A percentile compares a stretch with the other conserved stretches of the same genome.
Evolutionary conservation across 2,888 invertebrate genomes (phyloP).

Genomic region (Conistra vaccinii): DNA sequence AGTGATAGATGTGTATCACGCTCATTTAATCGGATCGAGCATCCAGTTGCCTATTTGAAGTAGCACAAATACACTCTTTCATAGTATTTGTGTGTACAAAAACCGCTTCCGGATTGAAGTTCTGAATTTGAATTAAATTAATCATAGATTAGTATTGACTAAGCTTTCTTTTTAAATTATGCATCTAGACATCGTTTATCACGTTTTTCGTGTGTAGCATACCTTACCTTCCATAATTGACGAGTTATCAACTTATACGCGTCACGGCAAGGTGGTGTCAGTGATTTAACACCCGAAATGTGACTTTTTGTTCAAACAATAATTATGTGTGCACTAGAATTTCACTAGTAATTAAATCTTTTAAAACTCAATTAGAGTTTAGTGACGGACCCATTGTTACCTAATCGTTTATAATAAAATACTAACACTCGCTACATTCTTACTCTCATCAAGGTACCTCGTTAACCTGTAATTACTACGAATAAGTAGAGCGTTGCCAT

Average conservation of each 20-base stretch:
- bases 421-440: slow-evolving; percentile 68
- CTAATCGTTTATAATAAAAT: slow-evolving; percentile 59
- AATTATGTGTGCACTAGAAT: slow-evolving; percentile 22
- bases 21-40: slow-evolving; percentile 5
- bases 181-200: not conserved
- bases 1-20: slow-evolving; percentile 27
- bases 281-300: slow-evolving; percentile 40
- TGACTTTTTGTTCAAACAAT: slow-evolving; percentile 20
- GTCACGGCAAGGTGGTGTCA: slow-evolving; percentile 19
- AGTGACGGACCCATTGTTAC: slow-evolving; percentile 39
- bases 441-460: slow-evolving; percentile 67
- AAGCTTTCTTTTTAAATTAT: slow-evolving; percentile 17
- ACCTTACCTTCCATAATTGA: slow-evolving; percentile 1
- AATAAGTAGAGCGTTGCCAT: slow-evolving; percentile 79
- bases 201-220: slow-evolving; percentile 16
- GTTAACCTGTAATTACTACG: slow-evolving; percentile 72
- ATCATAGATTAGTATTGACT: not conserved
- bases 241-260: slow-evolving; percentile 25
- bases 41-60: slow-evolving; percentile 12
- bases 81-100: not conserved
- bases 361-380: slow-evolving; percentile 24
- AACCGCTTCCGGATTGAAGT: slow-evolving; percentile 11
- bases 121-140: slow-evolving; percentile 32
- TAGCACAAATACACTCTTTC: slow-evolving; percentile 4
- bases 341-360: slow-evolving; percentile 30